These are phyloP conservation scores for Xenopus borealis DNA, from an alignment of 2,113 vertebrate species.

Conservation along the genomic window DNA sequence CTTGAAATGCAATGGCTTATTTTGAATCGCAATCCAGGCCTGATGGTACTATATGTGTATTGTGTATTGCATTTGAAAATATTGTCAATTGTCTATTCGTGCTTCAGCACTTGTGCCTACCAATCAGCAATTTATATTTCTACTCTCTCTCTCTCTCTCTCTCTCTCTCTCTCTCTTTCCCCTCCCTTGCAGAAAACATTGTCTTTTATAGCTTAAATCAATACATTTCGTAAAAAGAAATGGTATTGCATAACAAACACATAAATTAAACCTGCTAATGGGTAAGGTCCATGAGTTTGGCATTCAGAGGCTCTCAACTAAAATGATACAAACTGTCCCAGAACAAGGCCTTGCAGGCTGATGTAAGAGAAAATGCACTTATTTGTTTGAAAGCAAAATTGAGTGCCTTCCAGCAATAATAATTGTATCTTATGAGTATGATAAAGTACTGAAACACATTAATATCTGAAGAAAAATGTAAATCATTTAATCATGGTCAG, in stretches of 20 bases:
- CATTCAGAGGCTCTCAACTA: background rate
- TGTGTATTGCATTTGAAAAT: no score
- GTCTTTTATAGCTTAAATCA: constrained; percentile 2
- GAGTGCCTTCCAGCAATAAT: constrained; percentile 29
- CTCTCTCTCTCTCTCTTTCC: no score
- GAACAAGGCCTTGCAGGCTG: background rate
- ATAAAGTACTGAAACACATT: constrained; percentile 28
- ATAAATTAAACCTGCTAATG: no score
- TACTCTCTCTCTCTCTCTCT: no score
- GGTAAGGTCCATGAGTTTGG: background rate
- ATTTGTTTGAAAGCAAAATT: constrained; percentile 42
- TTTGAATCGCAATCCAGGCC: no score
- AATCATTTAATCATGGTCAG: constrained; percentile 13
- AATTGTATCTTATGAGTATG: constrained; percentile 28
- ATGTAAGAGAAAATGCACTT: constrained; percentile 19
- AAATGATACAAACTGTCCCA: constrained; percentile 9
- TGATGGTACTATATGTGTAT: no score
- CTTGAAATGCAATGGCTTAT: no score
- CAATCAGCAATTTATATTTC: no score
- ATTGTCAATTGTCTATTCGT: no score
- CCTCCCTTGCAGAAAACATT: background rate
- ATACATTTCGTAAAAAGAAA: constrained; percentile 11
- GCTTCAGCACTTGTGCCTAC: no score
- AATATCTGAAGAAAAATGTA: constrained; percentile 22
- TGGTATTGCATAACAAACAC: background rate